Evolutionary conservation across 2,797 vertebrate species (phyloP).

Genomic region (Pseudochirops corinnae): DNA sequence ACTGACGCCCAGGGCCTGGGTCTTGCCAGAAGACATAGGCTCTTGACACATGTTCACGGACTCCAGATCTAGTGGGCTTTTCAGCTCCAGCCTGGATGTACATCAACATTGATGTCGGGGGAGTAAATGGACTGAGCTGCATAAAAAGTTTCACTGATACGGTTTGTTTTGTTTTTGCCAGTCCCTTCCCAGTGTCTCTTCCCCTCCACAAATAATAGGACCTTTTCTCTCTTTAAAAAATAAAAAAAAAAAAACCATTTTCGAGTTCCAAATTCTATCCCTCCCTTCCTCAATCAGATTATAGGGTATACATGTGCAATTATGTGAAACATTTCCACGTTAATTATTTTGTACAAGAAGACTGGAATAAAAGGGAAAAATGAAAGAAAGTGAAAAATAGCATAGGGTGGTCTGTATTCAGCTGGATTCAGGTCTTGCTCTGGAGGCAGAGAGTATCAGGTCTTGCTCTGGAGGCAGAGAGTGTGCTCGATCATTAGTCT

Average conservation of each 20-base stretch:
- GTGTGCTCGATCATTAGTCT: not conserved
- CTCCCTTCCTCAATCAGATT: not conserved
- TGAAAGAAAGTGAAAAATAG: not conserved
- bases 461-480: not conserved
- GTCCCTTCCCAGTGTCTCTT: not conserved
- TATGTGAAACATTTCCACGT: not conserved
- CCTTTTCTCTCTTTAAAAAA: not conserved
- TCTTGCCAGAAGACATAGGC: not conserved
- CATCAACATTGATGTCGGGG: not conserved
- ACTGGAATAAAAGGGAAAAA: not conserved
- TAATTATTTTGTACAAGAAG: not conserved
- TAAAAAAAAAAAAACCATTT: not conserved
- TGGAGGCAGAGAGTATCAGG: not conserved
- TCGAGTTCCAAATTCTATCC: not conserved
- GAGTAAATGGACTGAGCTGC: not conserved
- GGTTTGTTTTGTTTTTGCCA: not conserved
- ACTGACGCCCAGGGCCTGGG: too few species aligned
- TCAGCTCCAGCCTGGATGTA: not conserved
- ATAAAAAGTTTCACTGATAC: not conserved
- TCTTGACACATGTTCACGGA: not conserved
- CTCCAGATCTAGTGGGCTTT: not conserved
- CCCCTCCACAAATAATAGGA: not conserved
- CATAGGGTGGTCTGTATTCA: not conserved
- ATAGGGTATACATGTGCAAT: not conserved
- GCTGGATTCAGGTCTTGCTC: not conserved